Conservation (phyloP, 2,888 invertebrate species). For the Byasa hedistus region DNA sequence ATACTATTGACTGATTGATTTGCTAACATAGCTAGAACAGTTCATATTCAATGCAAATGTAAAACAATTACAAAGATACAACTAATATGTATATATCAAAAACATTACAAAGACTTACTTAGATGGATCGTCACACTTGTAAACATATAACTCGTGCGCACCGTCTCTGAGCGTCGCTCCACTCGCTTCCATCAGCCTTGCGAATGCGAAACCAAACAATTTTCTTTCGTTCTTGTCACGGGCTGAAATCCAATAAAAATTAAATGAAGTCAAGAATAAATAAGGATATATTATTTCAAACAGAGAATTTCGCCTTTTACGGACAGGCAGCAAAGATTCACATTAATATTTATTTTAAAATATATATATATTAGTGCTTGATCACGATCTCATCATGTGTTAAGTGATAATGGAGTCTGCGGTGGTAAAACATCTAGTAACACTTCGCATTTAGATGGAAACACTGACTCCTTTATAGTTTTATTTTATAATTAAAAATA, state of each 20-base stretch:
- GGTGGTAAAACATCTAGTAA: too few relatives aligned
- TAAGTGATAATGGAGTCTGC: too few relatives aligned
- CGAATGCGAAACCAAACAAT: conserved; percentile 94
- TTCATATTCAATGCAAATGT: neutral
- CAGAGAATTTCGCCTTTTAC: neutral
- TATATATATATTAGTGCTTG: too few relatives aligned
- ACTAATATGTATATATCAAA: conserved; percentile 6
- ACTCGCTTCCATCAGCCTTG: conserved; percentile 93
- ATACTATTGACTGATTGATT: too few relatives aligned
- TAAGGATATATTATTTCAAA: neutral
- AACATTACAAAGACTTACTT: conserved; percentile 74
- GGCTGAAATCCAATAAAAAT: conserved; percentile 73
- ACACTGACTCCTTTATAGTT: too few relatives aligned
- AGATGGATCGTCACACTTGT: conserved; percentile 92
- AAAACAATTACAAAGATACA: neutral
- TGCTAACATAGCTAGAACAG: too few relatives aligned
- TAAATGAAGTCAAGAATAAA: neutral
- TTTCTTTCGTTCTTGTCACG: conserved; percentile 94
- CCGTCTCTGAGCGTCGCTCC: conserved; percentile 94
- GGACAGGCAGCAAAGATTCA: too few relatives aligned
- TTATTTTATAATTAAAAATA: too few relatives aligned
- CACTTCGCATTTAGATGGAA: too few relatives aligned
- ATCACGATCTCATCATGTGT: too few relatives aligned
- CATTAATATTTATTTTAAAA: too few relatives aligned
- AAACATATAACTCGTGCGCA: conserved; percentile 92